Evolutionary conservation across 2,113 vertebrate species (phyloP).

Genomic region (Argyrosomus japonicus): DNA sequence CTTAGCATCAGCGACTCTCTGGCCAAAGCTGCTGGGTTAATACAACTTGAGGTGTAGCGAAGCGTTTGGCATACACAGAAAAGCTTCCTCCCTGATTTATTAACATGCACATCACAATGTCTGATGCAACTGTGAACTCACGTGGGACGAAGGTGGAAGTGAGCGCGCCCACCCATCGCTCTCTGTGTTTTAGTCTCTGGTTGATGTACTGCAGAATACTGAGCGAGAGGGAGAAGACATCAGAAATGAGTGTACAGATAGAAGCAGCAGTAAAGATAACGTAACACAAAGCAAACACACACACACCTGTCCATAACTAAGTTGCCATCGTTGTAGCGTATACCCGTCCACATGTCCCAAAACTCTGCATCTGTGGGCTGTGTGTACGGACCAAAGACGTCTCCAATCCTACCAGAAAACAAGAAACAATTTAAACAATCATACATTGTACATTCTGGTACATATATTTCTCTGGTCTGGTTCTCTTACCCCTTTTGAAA

Average conservation of each 20-base stretch:
- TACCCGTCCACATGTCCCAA: slow-evolving; percentile 95
- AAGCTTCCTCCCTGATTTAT: background rate
- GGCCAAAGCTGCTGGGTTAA: slow-evolving; percentile 9
- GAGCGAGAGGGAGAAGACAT: background rate
- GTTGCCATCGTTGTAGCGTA: slow-evolving; percentile 94
- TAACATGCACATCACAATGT: background rate
- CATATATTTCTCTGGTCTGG: background rate
- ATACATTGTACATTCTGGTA: no score
- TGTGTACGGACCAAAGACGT: slow-evolving; percentile 94
- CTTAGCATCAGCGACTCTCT: slow-evolving; percentile 52
- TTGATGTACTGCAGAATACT: slow-evolving; percentile 96
- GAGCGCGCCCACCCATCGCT: slow-evolving; percentile 93
- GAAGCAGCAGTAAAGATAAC: background rate
- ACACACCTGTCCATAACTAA: slow-evolving; percentile 92
- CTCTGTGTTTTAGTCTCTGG: slow-evolving; percentile 91
- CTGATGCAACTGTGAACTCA: slow-evolving; percentile 81
- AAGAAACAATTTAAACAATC: background rate
- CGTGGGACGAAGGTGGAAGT: slow-evolving; percentile 88
- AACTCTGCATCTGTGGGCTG: slow-evolving; percentile 91
- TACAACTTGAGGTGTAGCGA: slow-evolving; percentile 15
- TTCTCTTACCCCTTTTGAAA: slow-evolving; percentile 91
- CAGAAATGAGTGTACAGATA: background rate
- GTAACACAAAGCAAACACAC: background rate
- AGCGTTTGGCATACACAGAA: background rate
- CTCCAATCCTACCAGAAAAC: slow-evolving; percentile 83